Evolutionary conservation across 92 coral and sea anemone genomes (phyloP).

Genomic region (Umimayanthus kanabou): DNA sequence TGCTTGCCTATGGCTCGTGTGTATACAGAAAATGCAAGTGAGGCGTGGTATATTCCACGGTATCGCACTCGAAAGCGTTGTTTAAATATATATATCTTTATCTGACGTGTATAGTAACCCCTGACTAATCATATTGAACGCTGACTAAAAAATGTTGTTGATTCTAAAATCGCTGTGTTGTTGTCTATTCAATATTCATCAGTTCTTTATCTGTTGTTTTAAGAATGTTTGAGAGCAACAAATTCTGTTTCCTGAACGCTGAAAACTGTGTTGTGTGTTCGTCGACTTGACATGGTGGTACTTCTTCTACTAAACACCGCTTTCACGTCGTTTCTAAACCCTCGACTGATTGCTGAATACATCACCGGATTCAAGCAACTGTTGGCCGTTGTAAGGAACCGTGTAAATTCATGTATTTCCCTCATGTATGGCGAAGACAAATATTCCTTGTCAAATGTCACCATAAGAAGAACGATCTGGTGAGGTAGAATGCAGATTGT

Average conservation of each 20-base stretch:
- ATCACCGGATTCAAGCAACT: constrained; percentile 74
- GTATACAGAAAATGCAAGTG: no score
- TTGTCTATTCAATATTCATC: no score
- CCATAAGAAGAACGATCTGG: constrained; percentile 68
- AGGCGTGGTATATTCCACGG: no score
- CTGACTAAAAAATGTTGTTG: no score
- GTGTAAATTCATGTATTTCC: constrained; percentile 74
- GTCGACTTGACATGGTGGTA: not conserved
- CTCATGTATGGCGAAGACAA: constrained; percentile 62
- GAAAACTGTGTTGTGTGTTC: constrained; percentile 19
- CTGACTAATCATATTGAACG: not conserved
- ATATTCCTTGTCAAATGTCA: constrained; percentile 52
- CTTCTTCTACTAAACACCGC: not conserved
- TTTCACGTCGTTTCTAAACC: constrained; percentile 70
- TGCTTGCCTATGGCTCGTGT: no score
- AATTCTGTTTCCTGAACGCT: not conserved
- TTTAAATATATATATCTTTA: no score
- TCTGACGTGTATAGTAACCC: not conserved
- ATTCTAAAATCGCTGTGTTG: not conserved
- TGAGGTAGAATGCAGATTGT: constrained; percentile 73
- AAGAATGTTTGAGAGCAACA: not conserved
- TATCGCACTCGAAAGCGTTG: no score
- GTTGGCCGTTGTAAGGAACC: constrained; percentile 76
- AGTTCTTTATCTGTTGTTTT: no score
- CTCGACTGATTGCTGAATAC: constrained; percentile 67